Conservation (phyloP, 2,888 invertebrate genomes). For the Nomada fabriciana region DNA sequence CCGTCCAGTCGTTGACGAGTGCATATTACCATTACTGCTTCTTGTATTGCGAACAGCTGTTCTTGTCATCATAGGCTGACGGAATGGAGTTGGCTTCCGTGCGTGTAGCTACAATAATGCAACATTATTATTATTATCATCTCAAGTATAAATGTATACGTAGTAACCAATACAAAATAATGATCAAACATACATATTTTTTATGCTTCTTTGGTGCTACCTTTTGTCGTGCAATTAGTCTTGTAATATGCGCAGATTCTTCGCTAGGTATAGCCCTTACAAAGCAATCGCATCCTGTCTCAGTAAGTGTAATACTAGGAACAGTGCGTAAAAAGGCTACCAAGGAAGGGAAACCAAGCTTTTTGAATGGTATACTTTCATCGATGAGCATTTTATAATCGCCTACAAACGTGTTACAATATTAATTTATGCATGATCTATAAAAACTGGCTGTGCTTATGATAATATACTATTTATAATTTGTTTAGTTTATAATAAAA, state of each 20-base stretch:
- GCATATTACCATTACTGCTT: neutral
- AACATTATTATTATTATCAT: neutral
- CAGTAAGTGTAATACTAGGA: constrained; percentile 86
- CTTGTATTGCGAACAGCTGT: neutral
- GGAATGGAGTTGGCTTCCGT: constrained; percentile 31
- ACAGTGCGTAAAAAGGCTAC: constrained; percentile 87
- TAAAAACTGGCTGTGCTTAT: neutral
- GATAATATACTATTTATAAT: neutral
- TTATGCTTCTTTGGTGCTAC: constrained; percentile 60
- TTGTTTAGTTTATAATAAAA: neutral
- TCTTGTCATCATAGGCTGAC: constrained; percentile 17
- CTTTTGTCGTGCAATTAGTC: constrained; percentile 82
- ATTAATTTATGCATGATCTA: neutral
- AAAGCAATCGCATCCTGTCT: constrained; percentile 85
- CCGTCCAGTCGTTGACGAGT: constrained; percentile 26
- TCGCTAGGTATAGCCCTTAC: constrained; percentile 87
- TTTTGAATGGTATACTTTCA: constrained; percentile 87
- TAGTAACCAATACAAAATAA: neutral
- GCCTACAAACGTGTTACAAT: constrained; percentile 80
- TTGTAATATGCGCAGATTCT: constrained; percentile 87
- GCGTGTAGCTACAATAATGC: constrained; percentile 15
- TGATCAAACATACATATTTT: constrained; percentile 28
- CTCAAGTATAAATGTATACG: neutral
- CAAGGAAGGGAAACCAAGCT: constrained; percentile 87
- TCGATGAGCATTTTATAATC: constrained; percentile 89